phyloP scores from a whole-genome alignment of 2,888 invertebrate species.

The Ptychoptera contaminata region DNA sequence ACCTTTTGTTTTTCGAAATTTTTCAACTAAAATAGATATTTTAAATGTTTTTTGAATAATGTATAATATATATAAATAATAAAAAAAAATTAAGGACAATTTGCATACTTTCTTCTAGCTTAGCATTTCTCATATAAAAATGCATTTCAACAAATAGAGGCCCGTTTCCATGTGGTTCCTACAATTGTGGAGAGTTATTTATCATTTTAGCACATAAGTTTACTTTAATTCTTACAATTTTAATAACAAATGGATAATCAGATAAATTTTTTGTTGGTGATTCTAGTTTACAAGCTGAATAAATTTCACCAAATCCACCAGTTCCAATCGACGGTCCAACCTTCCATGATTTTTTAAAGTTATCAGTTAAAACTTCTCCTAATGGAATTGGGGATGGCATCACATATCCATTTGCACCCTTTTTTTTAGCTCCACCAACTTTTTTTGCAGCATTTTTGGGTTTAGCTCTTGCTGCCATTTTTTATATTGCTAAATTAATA shows the following conservation, averaged over 20 bases:
- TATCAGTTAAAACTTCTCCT: slow-evolving; percentile 64
- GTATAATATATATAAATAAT: slow-evolving; percentile 1
- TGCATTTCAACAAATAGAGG: slow-evolving; percentile 89
- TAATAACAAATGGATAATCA: slow-evolving; percentile 52
- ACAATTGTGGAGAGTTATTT: slow-evolving; percentile 14
- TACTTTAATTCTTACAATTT: slow-evolving; percentile 50
- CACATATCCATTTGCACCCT: slow-evolving; percentile 22
- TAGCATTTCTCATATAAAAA: slow-evolving; percentile 68
- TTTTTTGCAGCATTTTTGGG: slow-evolving; percentile 8
- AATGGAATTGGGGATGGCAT: slow-evolving; percentile 22
- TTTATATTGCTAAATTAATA: background rate
- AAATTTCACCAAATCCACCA: slow-evolving; percentile 91
- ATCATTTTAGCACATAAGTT: background rate
- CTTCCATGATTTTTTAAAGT: slow-evolving; percentile 65
- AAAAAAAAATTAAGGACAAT: too few relatives aligned
- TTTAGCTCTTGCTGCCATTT: slow-evolving; percentile 14
- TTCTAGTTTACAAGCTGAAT: slow-evolving; percentile 53
- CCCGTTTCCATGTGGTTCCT: slow-evolving; percentile 87
- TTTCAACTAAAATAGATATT: slow-evolving; percentile 40
- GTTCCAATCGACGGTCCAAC: slow-evolving; percentile 76
- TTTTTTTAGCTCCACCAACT: slow-evolving; percentile 10
- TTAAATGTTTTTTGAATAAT: background rate
- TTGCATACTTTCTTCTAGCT: slow-evolving; percentile 52
- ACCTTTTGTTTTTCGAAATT: slow-evolving; percentile 50
- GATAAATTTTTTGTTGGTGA: slow-evolving; percentile 35